A percentile compares a stretch with the other conserved stretches of the same genome.
phyloP scores from a whole-genome alignment of 2,888 invertebrate genomes.

The Mythimna lalbum region DNA sequence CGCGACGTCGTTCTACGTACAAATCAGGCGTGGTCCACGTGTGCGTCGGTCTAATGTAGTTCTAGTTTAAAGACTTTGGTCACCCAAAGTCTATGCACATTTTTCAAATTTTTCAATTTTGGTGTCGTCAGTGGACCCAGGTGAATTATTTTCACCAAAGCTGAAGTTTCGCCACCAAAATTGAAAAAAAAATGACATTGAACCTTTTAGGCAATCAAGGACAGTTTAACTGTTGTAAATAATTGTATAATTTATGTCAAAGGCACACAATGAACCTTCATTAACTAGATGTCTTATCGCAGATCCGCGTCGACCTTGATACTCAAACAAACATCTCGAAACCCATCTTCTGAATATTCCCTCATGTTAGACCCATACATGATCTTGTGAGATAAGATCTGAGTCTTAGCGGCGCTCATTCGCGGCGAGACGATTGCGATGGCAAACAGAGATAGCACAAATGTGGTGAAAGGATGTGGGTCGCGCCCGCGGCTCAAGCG shows the following conservation, averaged over 20 bases:
- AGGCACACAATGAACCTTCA: neutral
- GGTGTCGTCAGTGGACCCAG: too few species aligned
- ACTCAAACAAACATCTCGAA: conserved; percentile 5
- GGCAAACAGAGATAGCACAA: conserved; percentile 87
- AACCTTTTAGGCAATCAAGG: too few species aligned
- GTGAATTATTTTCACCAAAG: too few species aligned
- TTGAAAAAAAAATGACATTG: too few species aligned
- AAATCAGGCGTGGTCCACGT: too few species aligned
- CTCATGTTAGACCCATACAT: conserved; percentile 41
- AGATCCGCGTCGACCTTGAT: conserved; percentile 20
- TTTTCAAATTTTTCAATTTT: too few species aligned
- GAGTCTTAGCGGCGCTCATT: conserved; percentile 53
- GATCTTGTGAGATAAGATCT: conserved; percentile 52
- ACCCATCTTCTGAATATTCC: conserved; percentile 48
- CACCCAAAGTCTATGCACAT: too few species aligned
- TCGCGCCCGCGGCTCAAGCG: conserved; percentile 79
- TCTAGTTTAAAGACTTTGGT: too few species aligned
- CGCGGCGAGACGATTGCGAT: conserved; percentile 82
- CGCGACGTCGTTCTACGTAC: too few species aligned
- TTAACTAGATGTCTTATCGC: conserved; percentile 1
- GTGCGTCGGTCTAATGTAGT: too few species aligned
- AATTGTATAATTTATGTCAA: neutral
- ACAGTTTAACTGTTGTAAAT: neutral
- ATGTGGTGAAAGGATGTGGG: conserved; percentile 87
- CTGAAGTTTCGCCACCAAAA: too few species aligned